These are phyloP conservation scores for Cyanocitta stelleri DNA, from an alignment of 2,113 vertebrate genomes.

Conservation along the genomic window DNA sequence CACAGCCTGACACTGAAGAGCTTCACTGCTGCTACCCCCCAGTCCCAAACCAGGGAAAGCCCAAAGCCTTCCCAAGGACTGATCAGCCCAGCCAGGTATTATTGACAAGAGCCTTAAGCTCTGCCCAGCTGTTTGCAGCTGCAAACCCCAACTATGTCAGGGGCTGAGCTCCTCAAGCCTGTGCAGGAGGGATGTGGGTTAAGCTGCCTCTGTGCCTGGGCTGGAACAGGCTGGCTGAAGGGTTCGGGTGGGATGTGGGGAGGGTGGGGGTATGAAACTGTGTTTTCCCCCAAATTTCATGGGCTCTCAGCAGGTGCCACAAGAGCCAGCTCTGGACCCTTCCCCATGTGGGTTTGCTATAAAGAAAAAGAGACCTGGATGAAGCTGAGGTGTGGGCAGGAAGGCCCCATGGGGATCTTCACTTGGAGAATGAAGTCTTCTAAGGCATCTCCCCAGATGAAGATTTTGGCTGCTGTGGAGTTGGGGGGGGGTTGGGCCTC, in stretches of 20 bases:
- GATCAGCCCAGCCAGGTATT: neutral
- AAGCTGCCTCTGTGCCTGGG: neutral
- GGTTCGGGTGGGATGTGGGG: neutral
- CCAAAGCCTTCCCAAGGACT: neutral
- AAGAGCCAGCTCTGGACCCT: neutral
- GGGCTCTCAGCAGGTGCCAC: neutral
- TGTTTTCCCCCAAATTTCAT: neutral
- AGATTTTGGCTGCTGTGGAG: neutral
- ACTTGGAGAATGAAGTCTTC: neutral
- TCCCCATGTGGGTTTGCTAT: neutral
- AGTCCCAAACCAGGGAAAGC: neutral
- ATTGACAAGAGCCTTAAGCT: neutral
- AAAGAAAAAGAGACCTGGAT: neutral
- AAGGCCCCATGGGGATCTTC: neutral
- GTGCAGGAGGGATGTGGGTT: neutral
- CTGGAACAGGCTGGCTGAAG: neutral
- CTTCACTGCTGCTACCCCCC: neutral
- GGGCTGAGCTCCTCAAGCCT: neutral
- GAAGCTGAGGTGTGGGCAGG: neutral
- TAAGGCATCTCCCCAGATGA: neutral
- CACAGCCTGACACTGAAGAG: neutral
- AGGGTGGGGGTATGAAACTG: neutral
- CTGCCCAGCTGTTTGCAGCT: neutral
- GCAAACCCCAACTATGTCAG: neutral
- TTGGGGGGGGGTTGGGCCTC: rapidly evolving